Conservation (phyloP, 2,797 vertebrate species). For the Enteromius viviparus region DNA sequence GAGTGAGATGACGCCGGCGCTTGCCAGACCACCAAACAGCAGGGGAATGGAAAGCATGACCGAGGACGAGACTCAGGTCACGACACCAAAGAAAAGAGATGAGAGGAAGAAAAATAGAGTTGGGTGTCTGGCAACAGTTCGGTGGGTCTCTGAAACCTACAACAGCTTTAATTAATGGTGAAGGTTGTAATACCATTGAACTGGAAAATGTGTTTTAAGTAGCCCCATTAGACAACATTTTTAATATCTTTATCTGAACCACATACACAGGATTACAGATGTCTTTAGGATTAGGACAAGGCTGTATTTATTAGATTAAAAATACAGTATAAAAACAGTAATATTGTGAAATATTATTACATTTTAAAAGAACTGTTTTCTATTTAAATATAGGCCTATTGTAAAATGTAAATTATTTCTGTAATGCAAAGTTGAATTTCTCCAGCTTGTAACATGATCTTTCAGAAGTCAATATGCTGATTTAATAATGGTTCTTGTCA, state of each 20-base stretch:
- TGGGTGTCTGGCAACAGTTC: background rate
- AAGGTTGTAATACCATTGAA: background rate
- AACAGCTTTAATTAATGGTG: background rate
- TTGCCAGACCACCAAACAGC: conserved; percentile 16
- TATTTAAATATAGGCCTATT: background rate
- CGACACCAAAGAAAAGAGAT: conserved; percentile 8
- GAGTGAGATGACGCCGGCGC: conserved; percentile 64
- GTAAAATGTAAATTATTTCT: background rate
- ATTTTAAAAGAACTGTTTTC: background rate
- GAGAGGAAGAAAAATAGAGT: conserved; percentile 6
- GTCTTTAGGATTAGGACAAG: background rate
- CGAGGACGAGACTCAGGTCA: conserved; percentile 6
- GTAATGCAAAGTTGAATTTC: background rate
- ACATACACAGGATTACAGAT: background rate
- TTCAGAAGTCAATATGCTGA: background rate
- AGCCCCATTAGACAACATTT: background rate
- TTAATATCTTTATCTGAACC: background rate
- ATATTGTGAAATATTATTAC: background rate
- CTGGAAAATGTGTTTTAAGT: background rate
- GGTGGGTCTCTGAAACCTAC: background rate
- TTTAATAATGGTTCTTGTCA: background rate
- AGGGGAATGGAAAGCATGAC: background rate
- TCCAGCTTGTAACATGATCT: background rate
- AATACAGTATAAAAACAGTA: background rate
- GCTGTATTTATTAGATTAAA: background rate